Evolutionary conservation across 2,797 vertebrate species (phyloP), one percentile per base, ranked within the genome.

Genomic region (Phataginus tetradactyla): DNA sequence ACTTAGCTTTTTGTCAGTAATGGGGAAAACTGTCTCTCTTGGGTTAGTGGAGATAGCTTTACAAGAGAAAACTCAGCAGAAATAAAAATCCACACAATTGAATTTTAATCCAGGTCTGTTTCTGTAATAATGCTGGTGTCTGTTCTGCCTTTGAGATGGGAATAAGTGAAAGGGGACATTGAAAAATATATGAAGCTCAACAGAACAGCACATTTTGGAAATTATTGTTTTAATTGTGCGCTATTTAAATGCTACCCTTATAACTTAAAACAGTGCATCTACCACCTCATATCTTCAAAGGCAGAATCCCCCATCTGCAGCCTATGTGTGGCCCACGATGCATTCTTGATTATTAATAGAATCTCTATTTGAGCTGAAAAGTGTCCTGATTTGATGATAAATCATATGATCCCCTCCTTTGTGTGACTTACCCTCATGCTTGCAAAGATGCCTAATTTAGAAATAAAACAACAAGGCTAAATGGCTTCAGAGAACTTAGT

Each of bases 1-100:
- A 97, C 49, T 98, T 98, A 95, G 98, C 83, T 98, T 98, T 98
- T 98, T 98, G 96, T 98, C 97, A 86, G 95, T 98, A 97, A 98
- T 86, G 93, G 97, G 87, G 90, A 97, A 98, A 98, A 97, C 90
- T 79, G 34, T 96, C 97, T 96, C 97, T 92, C 95, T 95, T 51
- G 63, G 98, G 97, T 95, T 18, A 27, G 57, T 74, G 51, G 59
- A 95, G 90, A 94, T 88, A 94, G 83, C 79, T 96, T 97, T 97
- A 94, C 88, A 97, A 96, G 93, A 96, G 96, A 98, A 78, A 63
- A 75, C 25, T 88, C 25, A 53, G 92, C 96, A 97, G 96, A 97
- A 97, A 96, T 96, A 97, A 98, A 98, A 98, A 87, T 94, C 93
- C 94, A 88, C 87, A 89, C 68, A n/a, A 69, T 95, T 92, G 84